These are phyloP conservation scores for Delia radicum DNA, from an alignment of 1,140 invertebrate genomes.

Conservation along the genomic window DNA sequence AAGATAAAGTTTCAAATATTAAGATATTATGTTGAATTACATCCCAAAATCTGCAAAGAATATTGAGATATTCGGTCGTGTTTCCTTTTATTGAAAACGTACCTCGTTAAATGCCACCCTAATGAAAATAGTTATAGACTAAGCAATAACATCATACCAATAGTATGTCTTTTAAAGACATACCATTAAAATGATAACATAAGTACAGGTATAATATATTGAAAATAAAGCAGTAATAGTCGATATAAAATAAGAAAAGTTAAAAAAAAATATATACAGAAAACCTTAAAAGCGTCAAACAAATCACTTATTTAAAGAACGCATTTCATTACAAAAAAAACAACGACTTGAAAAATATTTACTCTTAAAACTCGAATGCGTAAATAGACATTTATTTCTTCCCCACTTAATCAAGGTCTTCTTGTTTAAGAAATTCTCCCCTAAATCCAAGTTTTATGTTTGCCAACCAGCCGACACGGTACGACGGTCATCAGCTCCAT, in stretches of 20 bases:
- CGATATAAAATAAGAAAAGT: not conserved
- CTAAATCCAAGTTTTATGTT: too few relatives aligned
- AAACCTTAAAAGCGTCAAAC: conserved; percentile 12
- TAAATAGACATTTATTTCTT: not conserved
- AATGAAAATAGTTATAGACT: not conserved
- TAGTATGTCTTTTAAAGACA: not conserved
- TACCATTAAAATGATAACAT: conserved; percentile 8
- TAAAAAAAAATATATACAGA: not conserved
- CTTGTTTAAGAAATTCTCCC: not conserved
- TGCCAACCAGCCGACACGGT: too few relatives aligned
- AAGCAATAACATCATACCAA: not conserved
- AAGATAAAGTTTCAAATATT: too few relatives aligned
- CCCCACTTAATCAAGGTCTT: not conserved
- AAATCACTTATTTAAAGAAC: conserved; percentile 23
- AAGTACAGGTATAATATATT: not conserved
- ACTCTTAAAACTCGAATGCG: not conserved
- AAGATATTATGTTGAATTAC: too few relatives aligned
- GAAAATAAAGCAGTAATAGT: not conserved
- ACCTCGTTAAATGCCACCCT: too few relatives aligned
- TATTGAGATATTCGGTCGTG: too few relatives aligned
- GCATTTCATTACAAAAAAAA: not conserved
- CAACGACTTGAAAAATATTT: not conserved
- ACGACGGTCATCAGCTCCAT: not conserved
- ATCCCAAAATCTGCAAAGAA: too few relatives aligned
- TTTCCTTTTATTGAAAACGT: too few relatives aligned